Percentiles rank a stretch among this genome's conserved stretches.
Evolutionary conservation across 2,113 vertebrate genomes (phyloP).

Genomic region (Gnathonemus echidnorhynchus): DNA sequence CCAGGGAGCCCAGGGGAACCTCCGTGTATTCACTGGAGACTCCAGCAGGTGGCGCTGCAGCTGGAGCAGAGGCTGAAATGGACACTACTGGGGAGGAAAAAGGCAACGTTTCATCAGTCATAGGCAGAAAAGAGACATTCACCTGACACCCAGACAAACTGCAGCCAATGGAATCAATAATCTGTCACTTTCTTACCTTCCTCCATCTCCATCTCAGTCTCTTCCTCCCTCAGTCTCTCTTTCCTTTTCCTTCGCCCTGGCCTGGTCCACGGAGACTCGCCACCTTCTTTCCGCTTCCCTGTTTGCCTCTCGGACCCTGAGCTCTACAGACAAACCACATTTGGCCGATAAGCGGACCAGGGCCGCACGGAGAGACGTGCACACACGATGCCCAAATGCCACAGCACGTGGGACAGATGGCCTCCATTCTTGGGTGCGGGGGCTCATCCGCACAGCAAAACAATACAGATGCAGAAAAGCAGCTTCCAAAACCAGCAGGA

Average conservation of each 20-base stretch:
- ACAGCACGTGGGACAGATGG: neutral
- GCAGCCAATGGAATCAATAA: neutral
- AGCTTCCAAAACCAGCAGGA: neutral
- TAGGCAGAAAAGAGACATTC: neutral
- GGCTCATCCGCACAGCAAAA: neutral
- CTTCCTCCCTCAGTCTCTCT: slow-evolving; percentile 26
- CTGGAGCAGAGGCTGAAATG: neutral
- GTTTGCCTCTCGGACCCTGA: slow-evolving; percentile 38
- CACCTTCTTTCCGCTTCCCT: slow-evolving; percentile 52
- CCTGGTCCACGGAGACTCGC: slow-evolving; percentile 62
- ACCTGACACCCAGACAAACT: neutral
- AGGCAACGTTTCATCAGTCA: neutral
- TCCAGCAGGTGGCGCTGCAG: slow-evolving; percentile 27
- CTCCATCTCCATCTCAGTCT: slow-evolving; percentile 27
- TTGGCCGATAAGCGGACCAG: neutral
- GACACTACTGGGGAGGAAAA: neutral
- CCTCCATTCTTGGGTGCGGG: neutral
- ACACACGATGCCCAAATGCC: neutral
- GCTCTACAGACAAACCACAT: slow-evolving; percentile 30
- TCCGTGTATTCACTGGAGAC: slow-evolving; percentile 73
- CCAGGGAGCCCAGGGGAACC: slow-evolving; percentile 77
- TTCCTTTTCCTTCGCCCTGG: slow-evolving; percentile 55
- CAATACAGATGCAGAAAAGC: neutral
- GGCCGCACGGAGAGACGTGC: neutral
- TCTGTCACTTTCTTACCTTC: slow-evolving; percentile 35